Evolutionary conservation across 1,140 invertebrate species (phyloP).

Genomic region (Pseudomyrmex cubaensis): DNA sequence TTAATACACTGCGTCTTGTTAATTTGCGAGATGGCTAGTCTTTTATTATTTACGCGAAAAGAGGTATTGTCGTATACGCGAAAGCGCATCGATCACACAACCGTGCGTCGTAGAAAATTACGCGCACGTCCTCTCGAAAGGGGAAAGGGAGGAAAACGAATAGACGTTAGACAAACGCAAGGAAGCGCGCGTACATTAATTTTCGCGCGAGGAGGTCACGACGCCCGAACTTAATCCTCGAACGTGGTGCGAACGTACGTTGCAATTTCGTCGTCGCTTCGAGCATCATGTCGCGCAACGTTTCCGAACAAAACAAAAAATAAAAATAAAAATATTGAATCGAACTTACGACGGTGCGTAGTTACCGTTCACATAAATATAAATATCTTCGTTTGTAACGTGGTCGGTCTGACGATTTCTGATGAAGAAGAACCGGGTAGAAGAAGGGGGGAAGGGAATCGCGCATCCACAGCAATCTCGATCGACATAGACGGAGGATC

Average conservation of each 20-base stretch:
- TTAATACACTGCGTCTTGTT: not conserved
- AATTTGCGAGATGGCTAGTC: not conserved
- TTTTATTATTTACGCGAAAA: constrained; percentile 1
- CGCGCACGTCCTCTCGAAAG: constrained; percentile 27
- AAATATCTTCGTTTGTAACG: not conserved
- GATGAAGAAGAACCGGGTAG: not conserved
- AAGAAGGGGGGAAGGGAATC: too few species aligned
- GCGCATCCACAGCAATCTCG: constrained; percentile 7
- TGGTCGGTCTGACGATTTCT: constrained; percentile 17
- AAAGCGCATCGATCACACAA: constrained; percentile 25
- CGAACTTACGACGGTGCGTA: constrained; percentile 16
- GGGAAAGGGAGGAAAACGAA: not conserved
- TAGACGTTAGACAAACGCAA: constrained; percentile 31
- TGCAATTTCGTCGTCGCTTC: constrained; percentile 1
- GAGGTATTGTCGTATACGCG: too few species aligned
- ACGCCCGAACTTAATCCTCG: not conserved
- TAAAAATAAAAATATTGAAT: not conserved
- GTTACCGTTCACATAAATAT: not conserved
- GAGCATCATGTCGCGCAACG: not conserved
- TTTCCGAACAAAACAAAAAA: not conserved
- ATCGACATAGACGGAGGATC: constrained; percentile 13
- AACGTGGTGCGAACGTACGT: not conserved
- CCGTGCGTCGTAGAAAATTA: constrained; percentile 20
- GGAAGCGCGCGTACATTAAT: constrained; percentile 19
- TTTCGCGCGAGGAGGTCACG: constrained; percentile 1